phyloP scores from a whole-genome alignment of 2,113 vertebrate species.

The Lampris megalopsis region DNA sequence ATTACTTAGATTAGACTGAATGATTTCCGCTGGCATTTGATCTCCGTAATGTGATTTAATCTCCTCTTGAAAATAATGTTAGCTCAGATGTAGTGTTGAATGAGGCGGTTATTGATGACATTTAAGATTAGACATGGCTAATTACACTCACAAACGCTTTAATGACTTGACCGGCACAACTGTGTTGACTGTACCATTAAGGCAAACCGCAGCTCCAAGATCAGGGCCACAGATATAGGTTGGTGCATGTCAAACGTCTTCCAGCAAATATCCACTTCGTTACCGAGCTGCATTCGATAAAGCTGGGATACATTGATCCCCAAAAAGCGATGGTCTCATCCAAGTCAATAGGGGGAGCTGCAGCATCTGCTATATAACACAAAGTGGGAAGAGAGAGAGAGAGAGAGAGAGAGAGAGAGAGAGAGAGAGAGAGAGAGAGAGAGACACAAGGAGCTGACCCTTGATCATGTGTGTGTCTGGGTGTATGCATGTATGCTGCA shows the following conservation, averaged over 20 bases:
- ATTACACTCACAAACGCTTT: conserved; percentile 63
- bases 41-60: conserved; percentile 69
- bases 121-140: conserved; percentile 71
- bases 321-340: conserved; percentile 17
- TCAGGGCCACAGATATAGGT: conserved; percentile 40
- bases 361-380: conserved; percentile 66
- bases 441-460: background rate
- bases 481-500: background rate
- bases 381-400: background rate
- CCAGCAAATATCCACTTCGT: conserved; percentile 43
- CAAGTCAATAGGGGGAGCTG: conserved; percentile 78
- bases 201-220: conserved; percentile 48
- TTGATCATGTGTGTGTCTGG: background rate
- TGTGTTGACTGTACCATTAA: conserved; percentile 51
- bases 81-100: conserved; percentile 47
- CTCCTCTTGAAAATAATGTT: conserved; percentile 51
- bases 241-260: conserved; percentile 46
- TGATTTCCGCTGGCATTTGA: conserved; percentile 72
- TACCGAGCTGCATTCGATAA: conserved; percentile 38
- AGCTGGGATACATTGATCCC: conserved; percentile 41
- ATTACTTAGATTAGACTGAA: conserved; percentile 62
- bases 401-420: background rate
- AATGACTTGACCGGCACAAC: conserved; percentile 44
- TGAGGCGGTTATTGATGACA: conserved; percentile 66
- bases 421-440: background rate